Conservation (phyloP, 2,113 vertebrate species). For the Rhea pennata region DNA sequence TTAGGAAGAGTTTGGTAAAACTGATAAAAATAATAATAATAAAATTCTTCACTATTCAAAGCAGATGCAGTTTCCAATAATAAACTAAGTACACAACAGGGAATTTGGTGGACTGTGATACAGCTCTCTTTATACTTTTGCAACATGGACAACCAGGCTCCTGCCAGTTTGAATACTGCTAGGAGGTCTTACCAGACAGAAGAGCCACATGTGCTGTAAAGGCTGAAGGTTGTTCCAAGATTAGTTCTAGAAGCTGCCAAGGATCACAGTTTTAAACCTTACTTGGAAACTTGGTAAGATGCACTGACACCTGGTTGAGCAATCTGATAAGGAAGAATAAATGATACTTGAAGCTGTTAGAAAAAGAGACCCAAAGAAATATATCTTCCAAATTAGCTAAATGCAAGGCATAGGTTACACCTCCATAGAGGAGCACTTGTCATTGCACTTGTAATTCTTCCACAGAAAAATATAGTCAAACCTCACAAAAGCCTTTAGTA, state of each 20-base stretch:
- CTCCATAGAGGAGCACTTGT: not conserved
- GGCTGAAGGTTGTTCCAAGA: not conserved
- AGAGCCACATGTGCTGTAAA: not conserved
- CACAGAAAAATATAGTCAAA: slow-evolving; percentile 23
- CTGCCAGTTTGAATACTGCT: not conserved
- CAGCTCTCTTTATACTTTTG: not conserved
- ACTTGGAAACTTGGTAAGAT: not conserved
- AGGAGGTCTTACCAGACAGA: not conserved
- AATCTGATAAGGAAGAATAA: not conserved
- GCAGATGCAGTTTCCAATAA: not conserved
- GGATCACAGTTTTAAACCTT: not conserved
- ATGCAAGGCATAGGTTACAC: not conserved
- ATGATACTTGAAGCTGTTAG: not conserved
- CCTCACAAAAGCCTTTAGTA: slow-evolving; percentile 17
- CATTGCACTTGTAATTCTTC: not conserved
- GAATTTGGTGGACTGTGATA: not conserved
- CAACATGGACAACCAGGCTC: not conserved
- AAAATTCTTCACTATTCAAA: not conserved
- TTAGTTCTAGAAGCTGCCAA: not conserved
- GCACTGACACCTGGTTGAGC: not conserved
- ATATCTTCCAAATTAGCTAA: not conserved
- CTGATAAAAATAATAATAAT: not conserved
- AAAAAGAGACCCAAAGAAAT: not conserved
- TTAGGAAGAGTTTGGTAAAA: not conserved
- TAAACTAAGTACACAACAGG: not conserved